Conservation (phyloP, 2,113 vertebrate genomes). For the Lynx canadensis region DNA sequence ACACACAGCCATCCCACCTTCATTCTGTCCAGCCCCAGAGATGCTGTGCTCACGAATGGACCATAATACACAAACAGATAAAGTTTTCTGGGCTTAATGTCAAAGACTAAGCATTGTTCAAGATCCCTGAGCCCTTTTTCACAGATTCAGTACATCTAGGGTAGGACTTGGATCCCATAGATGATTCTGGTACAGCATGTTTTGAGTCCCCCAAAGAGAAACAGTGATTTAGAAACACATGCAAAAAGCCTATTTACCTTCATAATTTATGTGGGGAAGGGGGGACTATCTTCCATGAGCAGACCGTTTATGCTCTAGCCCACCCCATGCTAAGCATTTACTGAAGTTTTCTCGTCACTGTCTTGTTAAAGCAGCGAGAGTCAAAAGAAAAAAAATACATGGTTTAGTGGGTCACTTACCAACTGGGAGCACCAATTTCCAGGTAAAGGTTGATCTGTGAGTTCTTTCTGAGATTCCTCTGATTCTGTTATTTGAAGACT, state of each 20-base stretch:
- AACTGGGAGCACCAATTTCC: background rate
- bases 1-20: background rate
- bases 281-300: background rate
- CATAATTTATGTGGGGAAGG: background rate
- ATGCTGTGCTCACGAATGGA: background rate
- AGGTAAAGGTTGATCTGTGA: background rate
- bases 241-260: background rate
- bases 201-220: background rate
- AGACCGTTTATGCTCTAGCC: background rate
- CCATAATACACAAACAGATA: background rate
- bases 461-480: background rate
- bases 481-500: slow-evolving; percentile 70
- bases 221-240: background rate
- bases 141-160: background rate
- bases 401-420: background rate
- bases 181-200: background rate
- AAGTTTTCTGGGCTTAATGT: background rate
- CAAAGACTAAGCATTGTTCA: background rate
- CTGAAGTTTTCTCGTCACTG: background rate
- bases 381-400: background rate
- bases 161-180: background rate
- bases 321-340: background rate
- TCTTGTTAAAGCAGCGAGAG: slow-evolving; percentile 14
- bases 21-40: background rate
- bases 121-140: background rate